Evolutionary conservation across 2,797 vertebrate species (phyloP).

Genomic region (Sebastes wilsoni): DNA sequence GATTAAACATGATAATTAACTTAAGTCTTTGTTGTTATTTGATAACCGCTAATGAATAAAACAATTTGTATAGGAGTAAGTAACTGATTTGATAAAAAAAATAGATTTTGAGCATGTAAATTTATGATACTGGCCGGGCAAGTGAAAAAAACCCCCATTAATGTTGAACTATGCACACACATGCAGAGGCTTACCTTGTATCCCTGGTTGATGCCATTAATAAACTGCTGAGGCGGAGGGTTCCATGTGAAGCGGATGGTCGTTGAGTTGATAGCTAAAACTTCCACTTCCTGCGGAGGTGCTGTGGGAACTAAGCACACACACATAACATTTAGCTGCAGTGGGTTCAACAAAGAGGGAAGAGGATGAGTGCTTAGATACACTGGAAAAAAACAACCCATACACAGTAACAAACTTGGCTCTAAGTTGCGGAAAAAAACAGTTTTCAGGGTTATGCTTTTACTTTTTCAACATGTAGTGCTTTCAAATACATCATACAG

Average conservation of each 20-base stretch:
- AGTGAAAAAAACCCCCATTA: rapidly evolving
- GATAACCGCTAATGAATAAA: too few species aligned
- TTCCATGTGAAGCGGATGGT: conserved; percentile 93
- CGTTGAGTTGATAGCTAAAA: conserved; percentile 90
- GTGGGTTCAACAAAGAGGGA: conserved; percentile 3
- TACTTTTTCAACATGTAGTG: conserved; percentile 1
- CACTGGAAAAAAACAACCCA: background rate
- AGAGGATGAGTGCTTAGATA: background rate
- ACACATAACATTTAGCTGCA: conserved; percentile 25
- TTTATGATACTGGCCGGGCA: too few species aligned
- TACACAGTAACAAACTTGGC: background rate
- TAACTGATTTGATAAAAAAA: too few species aligned
- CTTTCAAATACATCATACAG: conserved; percentile 17
- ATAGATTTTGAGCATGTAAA: too few species aligned
- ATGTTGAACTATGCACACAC: background rate
- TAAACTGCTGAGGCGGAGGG: conserved; percentile 95
- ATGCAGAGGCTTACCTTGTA: conserved; percentile 88
- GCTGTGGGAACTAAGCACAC: conserved; percentile 90
- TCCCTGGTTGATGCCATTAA: conserved; percentile 97
- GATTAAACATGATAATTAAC: too few species aligned
- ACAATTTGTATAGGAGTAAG: too few species aligned
- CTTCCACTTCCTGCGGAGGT: conserved; percentile 91
- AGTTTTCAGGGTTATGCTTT: background rate
- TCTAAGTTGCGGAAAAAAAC: background rate
- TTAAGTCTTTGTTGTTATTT: too few species aligned